Base-by-base conservation (phyloP, 2,113 vertebrate species). In the Orientallactaga bullata region DNA sequence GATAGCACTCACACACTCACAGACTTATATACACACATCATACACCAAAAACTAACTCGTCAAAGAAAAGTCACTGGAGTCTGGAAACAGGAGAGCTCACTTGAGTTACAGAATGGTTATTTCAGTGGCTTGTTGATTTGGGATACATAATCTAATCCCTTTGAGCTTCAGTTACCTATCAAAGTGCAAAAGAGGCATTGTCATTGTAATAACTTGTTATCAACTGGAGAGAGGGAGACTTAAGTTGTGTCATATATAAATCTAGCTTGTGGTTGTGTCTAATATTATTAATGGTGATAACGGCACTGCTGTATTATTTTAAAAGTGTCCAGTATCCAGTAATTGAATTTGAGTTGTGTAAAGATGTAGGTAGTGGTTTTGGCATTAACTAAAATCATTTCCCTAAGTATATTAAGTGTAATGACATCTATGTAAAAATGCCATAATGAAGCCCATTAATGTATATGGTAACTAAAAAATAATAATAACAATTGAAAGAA, bases 321-420 rank as follows among this genome's bases (percentile, higher is more conserved):
- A 78, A 58, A 88, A 61, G 26, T 30, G 17, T 74, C 87, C 60
- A 85, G 39, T 84, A 28, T n/a, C 28, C 10, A 76, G 23, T 61
- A 85, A 92, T 72, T 92, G 51, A 90, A 88, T 88, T 81, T 73
- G 15, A 28, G 16, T 85, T 7, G 58, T 58, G 42, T 58, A 73
- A 72, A 93, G 28, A 93, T 87, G 8, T 60, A 88, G 24, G 47
- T 51, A 73, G 60, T 5, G 26, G 1, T 81, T 89, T 32, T 93
- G 61, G 58, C 20, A 76, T 35, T 20, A 51, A 30, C 35, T 16
- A 61, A 7, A 72, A 76, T 66, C 37, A 65, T 84, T 84, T 63
- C 32, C 61, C 24, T 35, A 71, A 26, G 55, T 55, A 55, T 55
- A 85, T 26, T 66, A 71, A 85, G 55, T 51, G n/a, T 37, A 71